Percentiles rank a stretch among this genome's conserved stretches.
These are phyloP conservation scores for Aphelinus atriplicis DNA, from an alignment of 1,140 invertebrate species.

Conservation along the genomic window DNA sequence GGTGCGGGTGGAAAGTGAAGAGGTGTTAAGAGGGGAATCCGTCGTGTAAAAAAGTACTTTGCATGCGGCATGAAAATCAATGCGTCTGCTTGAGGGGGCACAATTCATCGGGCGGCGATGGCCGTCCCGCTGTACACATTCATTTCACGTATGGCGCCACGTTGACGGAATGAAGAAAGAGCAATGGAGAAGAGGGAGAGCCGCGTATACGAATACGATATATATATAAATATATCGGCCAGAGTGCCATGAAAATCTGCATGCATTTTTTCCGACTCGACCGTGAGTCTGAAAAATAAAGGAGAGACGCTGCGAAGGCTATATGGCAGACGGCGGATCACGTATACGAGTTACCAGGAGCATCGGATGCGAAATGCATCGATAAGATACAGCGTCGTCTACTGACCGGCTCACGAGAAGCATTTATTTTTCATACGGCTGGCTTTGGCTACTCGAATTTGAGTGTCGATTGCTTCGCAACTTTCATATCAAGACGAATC, in stretches of 20 bases:
- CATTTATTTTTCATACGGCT: too few species aligned
- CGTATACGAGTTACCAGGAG: slow-evolving; percentile 42
- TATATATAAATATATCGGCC: slow-evolving; percentile 10
- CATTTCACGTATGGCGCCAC: slow-evolving; percentile 58
- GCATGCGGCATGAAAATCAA: slow-evolving; percentile 33
- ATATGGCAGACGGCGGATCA: slow-evolving; percentile 43
- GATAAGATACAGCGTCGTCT: too few species aligned
- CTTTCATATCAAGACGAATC: too few species aligned
- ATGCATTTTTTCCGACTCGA: slow-evolving; percentile 48
- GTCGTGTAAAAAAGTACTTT: slow-evolving; percentile 24
- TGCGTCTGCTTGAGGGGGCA: slow-evolving; percentile 4
- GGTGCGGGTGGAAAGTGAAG: neutral
- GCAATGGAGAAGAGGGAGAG: slow-evolving; percentile 33
- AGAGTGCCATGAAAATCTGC: slow-evolving; percentile 57
- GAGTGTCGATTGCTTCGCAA: too few species aligned
- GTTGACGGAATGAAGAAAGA: slow-evolving; percentile 59
- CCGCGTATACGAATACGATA: neutral
- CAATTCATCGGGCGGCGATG: slow-evolving; percentile 39
- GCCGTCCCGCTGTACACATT: slow-evolving; percentile 48
- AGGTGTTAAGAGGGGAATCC: slow-evolving; percentile 6
- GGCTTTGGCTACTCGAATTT: too few species aligned
- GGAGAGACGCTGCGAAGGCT: slow-evolving; percentile 19
- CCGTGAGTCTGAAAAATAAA: slow-evolving; percentile 36
- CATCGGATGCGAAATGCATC: too few species aligned
- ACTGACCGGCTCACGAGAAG: too few species aligned